phyloP scores from a whole-genome alignment of 2,888 invertebrate species.

The Drosophila vallismaia region DNA sequence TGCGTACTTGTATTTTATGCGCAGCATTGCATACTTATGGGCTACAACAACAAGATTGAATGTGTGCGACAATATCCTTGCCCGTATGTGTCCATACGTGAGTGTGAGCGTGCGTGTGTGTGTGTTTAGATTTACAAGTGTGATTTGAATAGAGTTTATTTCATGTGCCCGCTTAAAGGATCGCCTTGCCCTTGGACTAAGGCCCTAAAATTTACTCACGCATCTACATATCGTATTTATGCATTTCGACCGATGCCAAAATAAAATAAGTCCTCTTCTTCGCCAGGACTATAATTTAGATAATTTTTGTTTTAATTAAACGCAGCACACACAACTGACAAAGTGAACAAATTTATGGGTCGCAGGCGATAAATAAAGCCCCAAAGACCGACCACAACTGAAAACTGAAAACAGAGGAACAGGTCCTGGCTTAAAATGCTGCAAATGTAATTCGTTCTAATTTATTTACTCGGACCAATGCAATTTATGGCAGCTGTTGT shows the following conservation, averaged over 20 bases:
- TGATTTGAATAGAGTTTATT: conserved; percentile 60
- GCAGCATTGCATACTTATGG: conserved; percentile 66
- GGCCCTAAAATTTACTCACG: conserved; percentile 34
- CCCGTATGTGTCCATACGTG: neutral
- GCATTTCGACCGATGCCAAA: conserved; percentile 44
- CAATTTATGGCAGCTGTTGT: conserved; percentile 66
- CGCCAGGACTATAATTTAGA: conserved; percentile 66
- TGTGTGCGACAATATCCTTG: conserved; percentile 11
- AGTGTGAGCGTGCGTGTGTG: conserved; percentile 44
- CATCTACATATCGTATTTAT: conserved; percentile 33
- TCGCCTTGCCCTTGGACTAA: conserved; percentile 35
- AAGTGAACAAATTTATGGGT: conserved; percentile 63
- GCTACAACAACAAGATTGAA: conserved; percentile 33
- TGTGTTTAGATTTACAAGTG: conserved; percentile 73
- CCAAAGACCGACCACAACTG: conserved; percentile 49
- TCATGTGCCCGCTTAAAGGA: conserved; percentile 43
- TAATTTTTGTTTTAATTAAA: conserved; percentile 75
- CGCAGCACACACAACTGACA: conserved; percentile 58
- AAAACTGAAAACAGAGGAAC: conserved; percentile 8
- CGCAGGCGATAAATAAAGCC: conserved; percentile 63
- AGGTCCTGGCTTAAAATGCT: conserved; percentile 50
- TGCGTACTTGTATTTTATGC: conserved; percentile 61
- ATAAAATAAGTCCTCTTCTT: conserved; percentile 15
- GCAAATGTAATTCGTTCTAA: conserved; percentile 66
- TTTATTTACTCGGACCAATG: conserved; percentile 71